Evolutionary conservation across 2,113 vertebrate genomes (phyloP), one percentile per base, ranked within the genome.

Genomic region (Solea solea): DNA sequence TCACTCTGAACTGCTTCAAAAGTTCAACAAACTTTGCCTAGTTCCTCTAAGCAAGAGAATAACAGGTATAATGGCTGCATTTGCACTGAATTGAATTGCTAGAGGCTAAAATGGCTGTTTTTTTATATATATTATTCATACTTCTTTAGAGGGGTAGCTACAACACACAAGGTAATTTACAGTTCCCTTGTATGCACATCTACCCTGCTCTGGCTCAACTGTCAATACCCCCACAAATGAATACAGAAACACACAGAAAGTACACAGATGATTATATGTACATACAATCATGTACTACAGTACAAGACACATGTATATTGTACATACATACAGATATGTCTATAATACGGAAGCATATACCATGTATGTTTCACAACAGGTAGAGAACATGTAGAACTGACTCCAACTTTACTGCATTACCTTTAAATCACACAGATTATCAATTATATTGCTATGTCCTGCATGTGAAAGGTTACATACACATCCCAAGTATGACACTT

Each of bases 61-160:
- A 48, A 62, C 27, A 46, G 4, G 5, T 61, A 9, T 52, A 53
- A 6, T 27, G 28, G 53, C 15, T 72, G 58, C 42, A 60, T 84
- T 64, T 58, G 13, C 64, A 69, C n/a, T 53, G 34, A 68, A 61
- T 25, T 53, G 34, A 68, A 61, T 68, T 41, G 28, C 16, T 21
- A 1, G 45, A 3, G 27, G 51, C 28, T 40, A 16, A 6, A 68
- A 51, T 4, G 46, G 34, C 41, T 44, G 27, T 2, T 61, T 11
- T 42, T 48, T 21, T 41, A 1, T 4, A 39, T 58, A 62, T n/a
- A 50, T 44, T 27, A 64, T 51, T 55, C 14, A 61, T 10, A 49
- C 54, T 58, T 63, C 16, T 27, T 14, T 11, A 34, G n/a, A 52
- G 7, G 46, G 42, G 11, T 0, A 48, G 9, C 27, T 42, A 3